These are phyloP conservation scores for Petrophora chlorosata DNA, from an alignment of 2,888 invertebrate genomes.

Conservation along the genomic window DNA sequence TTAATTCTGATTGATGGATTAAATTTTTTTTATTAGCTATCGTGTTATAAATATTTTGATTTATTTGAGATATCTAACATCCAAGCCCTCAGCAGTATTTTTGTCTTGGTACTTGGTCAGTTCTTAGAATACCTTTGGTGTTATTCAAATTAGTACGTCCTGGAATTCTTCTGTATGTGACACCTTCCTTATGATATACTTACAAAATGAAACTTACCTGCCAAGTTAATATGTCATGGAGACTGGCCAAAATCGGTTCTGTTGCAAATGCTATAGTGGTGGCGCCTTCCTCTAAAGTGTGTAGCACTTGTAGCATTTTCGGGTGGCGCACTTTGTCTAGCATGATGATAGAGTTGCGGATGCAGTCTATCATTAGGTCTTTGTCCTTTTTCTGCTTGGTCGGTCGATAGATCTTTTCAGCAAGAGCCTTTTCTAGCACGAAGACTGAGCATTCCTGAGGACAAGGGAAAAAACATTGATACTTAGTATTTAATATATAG, in stretches of 20 bases:
- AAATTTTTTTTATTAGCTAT: too few species aligned
- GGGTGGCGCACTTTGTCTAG: conserved; percentile 94
- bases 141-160: background rate
- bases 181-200: too few species aligned
- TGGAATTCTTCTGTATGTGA: too few species aligned
- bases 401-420: conserved; percentile 96
- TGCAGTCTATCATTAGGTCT: conserved; percentile 94
- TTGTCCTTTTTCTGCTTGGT: conserved; percentile 82
- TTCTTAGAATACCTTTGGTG: too few species aligned
- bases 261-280: conserved; percentile 97
- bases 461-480: conserved; percentile 7
- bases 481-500: too few species aligned
- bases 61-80: too few species aligned
- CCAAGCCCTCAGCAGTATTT: too few species aligned
- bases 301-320: conserved; percentile 89
- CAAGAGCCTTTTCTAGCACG: conserved; percentile 95
- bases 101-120: too few species aligned
- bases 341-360: conserved; percentile 90
- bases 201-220: conserved; percentile 84
- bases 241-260: conserved; percentile 94
- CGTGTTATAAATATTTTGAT: too few species aligned
- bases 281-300: conserved; percentile 91
- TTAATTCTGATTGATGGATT: too few species aligned
- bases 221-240: conserved; percentile 94
- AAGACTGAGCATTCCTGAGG: conserved; percentile 96